Percentiles rank a stretch among this genome's conserved stretches.
These are phyloP conservation scores for Apamea monoglypha DNA, from an alignment of 2,888 invertebrate species.

Conservation along the genomic window DNA sequence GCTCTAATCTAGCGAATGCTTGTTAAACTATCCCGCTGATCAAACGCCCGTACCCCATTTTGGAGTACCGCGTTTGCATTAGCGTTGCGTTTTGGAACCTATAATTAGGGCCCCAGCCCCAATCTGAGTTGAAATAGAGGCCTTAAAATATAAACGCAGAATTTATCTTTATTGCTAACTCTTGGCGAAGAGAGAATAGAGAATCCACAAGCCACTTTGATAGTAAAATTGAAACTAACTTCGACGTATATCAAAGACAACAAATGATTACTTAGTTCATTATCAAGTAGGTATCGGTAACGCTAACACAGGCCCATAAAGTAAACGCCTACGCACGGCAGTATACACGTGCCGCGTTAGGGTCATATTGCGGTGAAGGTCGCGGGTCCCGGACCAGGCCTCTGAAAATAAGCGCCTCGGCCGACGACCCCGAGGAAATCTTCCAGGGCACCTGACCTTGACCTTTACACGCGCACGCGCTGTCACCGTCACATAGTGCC, in stretches of 20 bases:
- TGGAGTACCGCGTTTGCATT: background rate
- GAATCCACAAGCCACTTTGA: background rate
- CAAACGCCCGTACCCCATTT: background rate
- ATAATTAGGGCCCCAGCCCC: background rate
- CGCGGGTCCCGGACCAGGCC: slow-evolving; percentile 82
- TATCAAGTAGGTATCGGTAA: slow-evolving; percentile 62
- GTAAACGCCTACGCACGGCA: slow-evolving; percentile 77
- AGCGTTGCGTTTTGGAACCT: background rate
- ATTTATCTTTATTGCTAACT: background rate
- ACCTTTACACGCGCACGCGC: slow-evolving; percentile 89
- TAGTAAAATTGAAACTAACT: slow-evolving; percentile 22
- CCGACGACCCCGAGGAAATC: slow-evolving; percentile 87
- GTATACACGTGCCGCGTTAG: slow-evolving; percentile 85
- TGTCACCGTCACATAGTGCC: slow-evolving; percentile 83
- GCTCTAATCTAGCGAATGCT: background rate
- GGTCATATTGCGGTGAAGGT: slow-evolving; percentile 86
- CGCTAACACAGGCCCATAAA: slow-evolving; percentile 64
- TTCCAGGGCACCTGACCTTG: slow-evolving; percentile 89
- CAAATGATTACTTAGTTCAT: slow-evolving; percentile 33
- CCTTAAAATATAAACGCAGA: background rate
- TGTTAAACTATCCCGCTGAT: background rate
- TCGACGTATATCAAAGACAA: slow-evolving; percentile 34
- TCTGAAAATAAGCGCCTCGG: slow-evolving; percentile 85
- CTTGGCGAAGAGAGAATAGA: background rate
- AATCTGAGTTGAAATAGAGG: background rate